Base-by-base conservation (phyloP, 2,797 vertebrate species). In the Rhinella marina region DNA sequence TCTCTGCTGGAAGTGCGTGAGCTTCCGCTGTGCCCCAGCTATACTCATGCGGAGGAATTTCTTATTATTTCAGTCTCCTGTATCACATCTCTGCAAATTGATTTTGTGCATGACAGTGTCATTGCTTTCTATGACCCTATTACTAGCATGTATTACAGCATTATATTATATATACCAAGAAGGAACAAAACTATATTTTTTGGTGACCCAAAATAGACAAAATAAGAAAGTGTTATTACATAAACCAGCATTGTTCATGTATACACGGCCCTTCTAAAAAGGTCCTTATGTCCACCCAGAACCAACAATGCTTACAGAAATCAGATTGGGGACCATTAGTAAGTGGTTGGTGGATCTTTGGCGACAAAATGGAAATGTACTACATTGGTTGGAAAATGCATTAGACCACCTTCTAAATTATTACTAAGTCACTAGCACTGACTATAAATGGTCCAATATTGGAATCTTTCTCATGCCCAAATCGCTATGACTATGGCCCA, bases 91-190 rank as follows among this genome's bases (percentile, higher is more conserved):
- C 57, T 82, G 80, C 29, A 73, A 82, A 87, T 52, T 73, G 68
- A 82, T 87, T 73, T 41, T 21, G 57, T 76, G 72, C 59, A 59
- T 85, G 56, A 85, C 72, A 85, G 23, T 85, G 83, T 52, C 72
- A 77, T 85, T 19, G 61, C 57, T 50, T 64, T 56, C 52, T 85
- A 76, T 62, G 56, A 76, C 27, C 61, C 13, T 85, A 85, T 85
- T 76, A 72, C 76, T 76, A 64, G 57, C 23, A 32, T 76, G 72
- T 52, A n/a, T 52, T 50, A 27, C 25, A 1, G 57, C 14, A 19
- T 50, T 9, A 57, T 41, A 85, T 6, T 21, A 7, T 57, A 54
- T 8, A 41, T 16, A 32, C 17, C 68, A 54, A 57, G 10, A 23
- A 72, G 70, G 70, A 48, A 48, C 41, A 75, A 59, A 75, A 13